Evolutionary conservation across 2,888 invertebrate genomes (phyloP), one percentile per base, ranked within the genome.

Genomic region (Empis stercorea): DNA sequence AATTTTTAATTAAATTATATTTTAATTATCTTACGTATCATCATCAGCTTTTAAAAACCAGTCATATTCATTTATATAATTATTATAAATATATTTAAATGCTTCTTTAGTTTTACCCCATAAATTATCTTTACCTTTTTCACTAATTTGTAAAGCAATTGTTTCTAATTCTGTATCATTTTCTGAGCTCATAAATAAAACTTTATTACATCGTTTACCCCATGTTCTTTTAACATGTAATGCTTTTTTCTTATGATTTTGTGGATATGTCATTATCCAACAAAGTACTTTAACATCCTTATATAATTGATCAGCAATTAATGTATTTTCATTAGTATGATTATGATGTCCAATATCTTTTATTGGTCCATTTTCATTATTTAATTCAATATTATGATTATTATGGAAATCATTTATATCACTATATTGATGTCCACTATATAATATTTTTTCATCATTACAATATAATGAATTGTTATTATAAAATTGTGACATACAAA

Each of bases 1-100:
- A 27, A 7, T n/a, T n/a, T n/a, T n/a, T n/a, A n/a, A 27, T 27
- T 27, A 7, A 27, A 27, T 27, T 6, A 27, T 27, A 27, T 6
- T 27, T 27, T 27, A 20, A 20, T 27, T 27, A 27, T 56, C 92
- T 91, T 65, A 94, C 95, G 94, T 94, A 63, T 95, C 94, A 68
- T 95, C 95, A 61, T 95, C 95, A 16, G 94, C 94, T 67, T 96
- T 96, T 61, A 95, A 71, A 66, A 96, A 94, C 92, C 92, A 94
- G 66, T 94, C 93, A 3, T 84, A 87, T 44, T 91, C 77, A 54
- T 88, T 74, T 42, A 80, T 70, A 62, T 92, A 80, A 61, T 91
- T 73, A 55, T 87, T 75, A 62, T 88, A 86, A 14, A 87, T 79
- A 62, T 91, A 87, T 57, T 80, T 78, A 64, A 91, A 93, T 0